Evolutionary conservation across 2,113 vertebrate species (phyloP), one percentile per base, ranked within the genome.

Genomic region (Collichthys lucidus): DNA sequence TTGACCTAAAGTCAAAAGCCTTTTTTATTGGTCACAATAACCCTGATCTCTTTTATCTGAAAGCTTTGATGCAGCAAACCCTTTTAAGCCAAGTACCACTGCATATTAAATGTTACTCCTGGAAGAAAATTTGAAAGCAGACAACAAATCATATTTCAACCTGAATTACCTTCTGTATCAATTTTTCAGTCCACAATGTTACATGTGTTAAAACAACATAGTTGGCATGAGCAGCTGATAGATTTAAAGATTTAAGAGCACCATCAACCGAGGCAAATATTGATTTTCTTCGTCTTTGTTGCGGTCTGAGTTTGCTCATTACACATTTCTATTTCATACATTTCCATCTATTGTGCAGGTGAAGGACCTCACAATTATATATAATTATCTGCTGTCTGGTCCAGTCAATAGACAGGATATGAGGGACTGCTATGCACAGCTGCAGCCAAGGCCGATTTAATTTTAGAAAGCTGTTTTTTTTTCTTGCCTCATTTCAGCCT

Each of bases 391-490:
- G n/a, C 31, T 12, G 4, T 11, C 53, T 26, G 26, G 16, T 55
- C 35, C 12, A n/a, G 40, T 80, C 47, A 67, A 44, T 40, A n/a
- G 53, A 64, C 56, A 44, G 63, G 55, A 87, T 76, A 72, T 68
- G 69, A 82, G 29, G 1, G 26, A 22, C 24, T 5, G 62, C 17
- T 59, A 20, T 20, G 47, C 64, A 35, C n/a, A 79, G 64, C 31
- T 84, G 40, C 74, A 70, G 4, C 22, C 15, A 5, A 66, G 16
- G 44, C 63, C 46, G 44, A 20, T 53, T 67, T 72, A 5, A 44
- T 71, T 83, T 80, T 14, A 75, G 4, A 67, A 70, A 60, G 56
- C 15, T 20, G n/a, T 14, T 69, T 59, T 67, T 19, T 52, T 35
- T 6, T 12, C 3, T 4, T 7, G 24, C 35, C 35, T 40, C 35